These are phyloP conservation scores for Psilopogon haemacephalus DNA, from an alignment of 2,113 vertebrate species.

Conservation along the genomic window DNA sequence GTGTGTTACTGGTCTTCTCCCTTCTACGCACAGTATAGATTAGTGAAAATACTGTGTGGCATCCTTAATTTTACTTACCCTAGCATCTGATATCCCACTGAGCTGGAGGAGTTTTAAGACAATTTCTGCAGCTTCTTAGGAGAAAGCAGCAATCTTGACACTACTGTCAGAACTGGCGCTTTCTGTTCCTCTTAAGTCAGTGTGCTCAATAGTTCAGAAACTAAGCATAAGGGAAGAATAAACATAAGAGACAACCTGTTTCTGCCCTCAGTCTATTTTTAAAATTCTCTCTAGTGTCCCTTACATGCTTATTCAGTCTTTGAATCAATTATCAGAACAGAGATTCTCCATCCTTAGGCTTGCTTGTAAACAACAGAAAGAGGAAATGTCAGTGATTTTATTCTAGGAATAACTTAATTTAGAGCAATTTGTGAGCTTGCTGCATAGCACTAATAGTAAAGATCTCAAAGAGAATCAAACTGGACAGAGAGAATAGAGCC, in stretches of 20 bases:
- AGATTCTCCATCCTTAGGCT: not conserved
- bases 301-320: not conserved
- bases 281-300: not conserved
- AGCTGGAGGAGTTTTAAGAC: not conserved
- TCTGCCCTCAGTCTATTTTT: not conserved
- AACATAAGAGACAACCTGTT: slow-evolving; percentile 8
- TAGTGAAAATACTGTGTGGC: not conserved
- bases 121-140: not conserved
- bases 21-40: not conserved
- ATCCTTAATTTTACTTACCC: not conserved
- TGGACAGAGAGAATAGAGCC: slow-evolving; percentile 25
- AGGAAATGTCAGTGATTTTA: not conserved
- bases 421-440: not conserved
- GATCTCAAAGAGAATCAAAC: not conserved
- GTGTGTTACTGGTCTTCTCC: not conserved
- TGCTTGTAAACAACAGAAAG: not conserved
- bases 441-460: not conserved
- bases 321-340: not conserved
- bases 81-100: not conserved
- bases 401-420: not conserved
- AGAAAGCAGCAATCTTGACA: slow-evolving; percentile 6
- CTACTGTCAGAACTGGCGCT: not conserved
- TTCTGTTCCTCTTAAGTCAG: not conserved
- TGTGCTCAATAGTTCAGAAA: not conserved
- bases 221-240: not conserved